Evolutionary conservation across 2,797 vertebrate genomes (phyloP), one percentile per base, ranked within the genome.

Genomic region (Austrolebias charrua): DNA sequence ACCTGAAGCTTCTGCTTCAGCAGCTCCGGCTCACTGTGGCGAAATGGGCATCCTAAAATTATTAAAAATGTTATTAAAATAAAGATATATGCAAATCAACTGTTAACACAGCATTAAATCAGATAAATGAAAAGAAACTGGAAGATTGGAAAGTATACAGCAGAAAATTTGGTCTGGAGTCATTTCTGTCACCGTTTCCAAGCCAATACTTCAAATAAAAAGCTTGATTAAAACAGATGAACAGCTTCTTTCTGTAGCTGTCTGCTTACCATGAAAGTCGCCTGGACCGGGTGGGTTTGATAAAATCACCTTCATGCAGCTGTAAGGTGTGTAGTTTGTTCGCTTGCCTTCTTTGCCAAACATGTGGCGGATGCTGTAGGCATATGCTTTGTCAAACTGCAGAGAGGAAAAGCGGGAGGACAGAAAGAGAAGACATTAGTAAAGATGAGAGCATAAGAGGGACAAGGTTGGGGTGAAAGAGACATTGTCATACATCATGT

Each of bases 241-340:
- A 86, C 40, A 71, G 68, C 67, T 72, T 69, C 65, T 66, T 68
- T 63, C 67, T 68, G 47, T 66, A 68, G 76, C 56, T 19, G 52
- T 74, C 48, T 62, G 90, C 95, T 97, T 88, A 98, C 97, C 98
- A 15, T 99, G 97, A 89, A 95, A 93, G 94, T 99, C 97, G 58
- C 97, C 98, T 88, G 97, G 97, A 86, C 95, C 89, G 82, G 97
- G 98, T 65, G 94, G 86, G 76, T 97, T 99, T 80, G 95, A 96
- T 89, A 98, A 87, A 91, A 98, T 99, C 90, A 99, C 96, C 94
- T 98, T 99, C 95, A 98, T 93, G 90, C 98, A 99, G 85, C 98
- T 98, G 91, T 93, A 99, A 63, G 97, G 98, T 16, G 97, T 99
- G 84, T 99, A 99, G 91, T 99, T 97, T 15, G 95, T 91, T 70